phyloP scores from a whole-genome alignment of 2,113 vertebrate genomes.

The Paraplagusia blochii region DNA sequence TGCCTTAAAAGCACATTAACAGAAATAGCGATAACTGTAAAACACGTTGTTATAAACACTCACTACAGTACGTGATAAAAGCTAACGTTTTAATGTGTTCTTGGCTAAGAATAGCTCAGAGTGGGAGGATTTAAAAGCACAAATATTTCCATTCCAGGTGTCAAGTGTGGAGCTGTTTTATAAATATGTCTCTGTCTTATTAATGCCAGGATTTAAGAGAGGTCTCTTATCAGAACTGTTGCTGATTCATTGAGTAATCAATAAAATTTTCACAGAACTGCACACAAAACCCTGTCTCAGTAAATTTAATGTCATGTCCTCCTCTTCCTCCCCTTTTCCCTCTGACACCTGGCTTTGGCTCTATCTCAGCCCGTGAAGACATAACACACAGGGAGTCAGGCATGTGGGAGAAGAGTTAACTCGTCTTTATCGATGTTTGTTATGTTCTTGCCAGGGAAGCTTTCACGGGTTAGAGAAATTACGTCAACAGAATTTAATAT shows the following conservation, averaged over 20 bases:
- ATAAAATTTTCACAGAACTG: conserved; percentile 23
- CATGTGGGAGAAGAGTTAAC: conserved; percentile 39
- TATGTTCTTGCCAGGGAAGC: conserved; percentile 19
- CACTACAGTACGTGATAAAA: neutral
- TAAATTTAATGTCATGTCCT: conserved; percentile 33
- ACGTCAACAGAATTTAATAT: conserved; percentile 49
- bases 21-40: neutral
- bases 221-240: conserved; percentile 36
- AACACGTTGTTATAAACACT: neutral
- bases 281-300: conserved; percentile 11
- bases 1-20: neutral
- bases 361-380: conserved; percentile 47
- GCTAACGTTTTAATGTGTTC: neutral
- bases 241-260: conserved; percentile 49
- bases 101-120: conserved; percentile 23
- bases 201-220: conserved; percentile 25
- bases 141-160: conserved; percentile 20
- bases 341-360: neutral
- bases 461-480: conserved; percentile 39
- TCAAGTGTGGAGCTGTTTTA: conserved; percentile 21
- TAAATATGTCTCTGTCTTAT: conserved; percentile 19
- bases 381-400: conserved; percentile 38
- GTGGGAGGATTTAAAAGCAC: conserved; percentile 25
- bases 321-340: neutral
- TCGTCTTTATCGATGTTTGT: neutral